phyloP scores from a whole-genome alignment of 30 jellyfish, hydroid and myxozoan species.

The Sanderia malayensis region DNA sequence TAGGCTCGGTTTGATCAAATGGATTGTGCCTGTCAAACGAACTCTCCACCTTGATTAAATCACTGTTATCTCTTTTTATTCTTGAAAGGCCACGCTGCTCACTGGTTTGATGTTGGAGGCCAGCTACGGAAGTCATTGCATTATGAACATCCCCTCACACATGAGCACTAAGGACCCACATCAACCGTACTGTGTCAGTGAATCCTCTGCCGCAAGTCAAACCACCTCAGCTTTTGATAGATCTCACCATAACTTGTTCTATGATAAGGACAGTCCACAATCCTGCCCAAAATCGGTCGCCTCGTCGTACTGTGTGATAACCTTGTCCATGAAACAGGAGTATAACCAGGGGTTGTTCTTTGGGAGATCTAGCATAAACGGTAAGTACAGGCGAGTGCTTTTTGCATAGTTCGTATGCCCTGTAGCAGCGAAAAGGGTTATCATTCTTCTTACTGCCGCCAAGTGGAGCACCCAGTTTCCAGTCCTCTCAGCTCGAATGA shows the following conservation, averaged over 20 bases:
- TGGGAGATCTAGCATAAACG: conserved; percentile 30
- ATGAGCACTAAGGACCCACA: conserved; percentile 49
- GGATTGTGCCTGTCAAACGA: conserved; percentile 62
- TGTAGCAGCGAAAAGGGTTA: conserved; percentile 59
- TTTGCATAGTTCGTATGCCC: conserved; percentile 59
- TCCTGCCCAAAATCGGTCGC: conserved; percentile 53
- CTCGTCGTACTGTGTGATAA: conserved; percentile 43
- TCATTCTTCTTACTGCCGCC: conserved; percentile 43
- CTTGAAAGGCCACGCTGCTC: conserved; percentile 57
- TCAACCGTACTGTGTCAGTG: conserved; percentile 34
- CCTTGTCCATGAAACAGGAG: conserved; percentile 40
- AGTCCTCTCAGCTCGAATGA: conserved; percentile 58
- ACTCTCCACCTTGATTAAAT: conserved; percentile 1
- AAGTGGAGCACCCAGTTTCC: conserved; percentile 53
- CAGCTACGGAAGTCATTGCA: conserved; percentile 51
- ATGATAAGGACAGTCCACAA: conserved; percentile 48
- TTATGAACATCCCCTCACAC: conserved; percentile 17
- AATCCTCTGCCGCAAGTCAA: conserved; percentile 67
- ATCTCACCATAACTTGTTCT: conserved; percentile 64
- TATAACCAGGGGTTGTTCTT: conserved; percentile 34
- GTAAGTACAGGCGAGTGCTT: conserved; percentile 58
- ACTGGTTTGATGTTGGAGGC: conserved; percentile 31
- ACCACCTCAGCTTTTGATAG: conserved; percentile 62
- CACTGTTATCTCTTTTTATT: conserved; percentile 21
- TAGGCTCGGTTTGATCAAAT: conserved; percentile 34